phyloP scores from a whole-genome alignment of 2,113 vertebrate species.

The Catharus minimus region DNA sequence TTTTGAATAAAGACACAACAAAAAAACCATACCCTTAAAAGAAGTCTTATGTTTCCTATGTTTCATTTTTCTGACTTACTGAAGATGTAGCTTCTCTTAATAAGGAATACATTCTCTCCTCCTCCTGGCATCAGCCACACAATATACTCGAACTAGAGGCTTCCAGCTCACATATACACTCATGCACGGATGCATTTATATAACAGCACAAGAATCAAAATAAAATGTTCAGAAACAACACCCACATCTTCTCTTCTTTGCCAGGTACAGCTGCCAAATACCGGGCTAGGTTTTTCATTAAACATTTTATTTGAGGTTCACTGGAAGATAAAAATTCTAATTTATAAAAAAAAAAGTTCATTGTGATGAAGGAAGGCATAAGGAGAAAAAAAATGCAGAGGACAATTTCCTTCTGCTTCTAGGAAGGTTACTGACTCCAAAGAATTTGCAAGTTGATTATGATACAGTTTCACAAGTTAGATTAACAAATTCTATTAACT shows the following conservation, averaged over 20 bases:
- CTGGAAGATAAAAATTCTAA: not conserved
- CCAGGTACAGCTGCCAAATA: not conserved
- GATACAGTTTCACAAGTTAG: not conserved
- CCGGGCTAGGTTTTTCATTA: not conserved
- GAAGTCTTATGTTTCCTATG: not conserved
- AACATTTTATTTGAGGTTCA: not conserved
- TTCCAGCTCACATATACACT: rapidly evolving
- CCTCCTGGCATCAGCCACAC: not conserved
- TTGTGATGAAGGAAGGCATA: not conserved
- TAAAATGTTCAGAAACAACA: not conserved
- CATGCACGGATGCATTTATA: not conserved
- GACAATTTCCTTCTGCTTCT: not conserved
- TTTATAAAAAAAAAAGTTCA: not conserved
- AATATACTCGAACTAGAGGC: not conserved
- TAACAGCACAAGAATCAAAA: not conserved
- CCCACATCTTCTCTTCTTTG: not conserved
- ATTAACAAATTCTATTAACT: not conserved
- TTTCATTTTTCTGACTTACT: not conserved
- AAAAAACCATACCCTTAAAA: not conserved
- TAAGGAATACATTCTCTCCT: not conserved
- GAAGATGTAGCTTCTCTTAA: not conserved
- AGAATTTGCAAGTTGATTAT: not conserved
- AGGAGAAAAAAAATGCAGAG: not conserved
- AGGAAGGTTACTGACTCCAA: not conserved
- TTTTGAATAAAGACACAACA: not conserved